Base-by-base conservation (phyloP, 2,797 vertebrate species). In the Lacerta agilis region DNA sequence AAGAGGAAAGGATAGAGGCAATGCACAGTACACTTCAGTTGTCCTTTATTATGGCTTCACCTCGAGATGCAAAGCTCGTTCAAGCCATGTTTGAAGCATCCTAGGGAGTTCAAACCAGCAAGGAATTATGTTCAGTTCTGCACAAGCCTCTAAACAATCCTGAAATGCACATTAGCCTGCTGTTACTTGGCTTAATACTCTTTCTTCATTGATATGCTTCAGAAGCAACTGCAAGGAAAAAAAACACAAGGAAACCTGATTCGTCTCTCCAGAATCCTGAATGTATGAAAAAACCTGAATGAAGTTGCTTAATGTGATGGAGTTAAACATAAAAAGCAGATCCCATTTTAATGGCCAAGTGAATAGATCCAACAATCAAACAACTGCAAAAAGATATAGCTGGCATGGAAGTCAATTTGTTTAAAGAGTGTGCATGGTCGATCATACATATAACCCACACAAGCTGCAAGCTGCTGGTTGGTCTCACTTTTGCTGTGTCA, bases 121-220 rank as follows among this genome's bases (percentile, higher is more conserved):
- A 88, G 64, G 75, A 88, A 83, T 83, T 83, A 83, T 78, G 49
- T 79, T 79, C 38, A 61, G n/a, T 79, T 55, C 69, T 82, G 38
- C 13, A 33, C 64, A 43, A 83, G 7, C 11, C 75, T 75, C 58
- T 36, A 87, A 87, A 69, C 76, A 86, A 88, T 33, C 79, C 3
- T 25, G 45, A 91, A 90, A 79, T n/a, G 84, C 0, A 81, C 82
- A 78, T 8, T 72, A 82, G 27, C 72, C 36, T 89, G 64, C 73
- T 89, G 72, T 78, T 82, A 27, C 17, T 86, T 86, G 71, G 8
- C 78, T 86, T 29, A 67, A 41, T 17, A 15, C 80, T 3, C 9
- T 69, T 77, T 87, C 73, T 20, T 82, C 45, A 83, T 83, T 79
- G 79, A 49, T 33, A 71, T 76, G 79, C 8, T 73, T 18, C 84